Percentiles rank a stretch among this genome's conserved stretches.
Evolutionary conservation across 2,113 vertebrate species (phyloP).

Genomic region (Buteo buteo): DNA sequence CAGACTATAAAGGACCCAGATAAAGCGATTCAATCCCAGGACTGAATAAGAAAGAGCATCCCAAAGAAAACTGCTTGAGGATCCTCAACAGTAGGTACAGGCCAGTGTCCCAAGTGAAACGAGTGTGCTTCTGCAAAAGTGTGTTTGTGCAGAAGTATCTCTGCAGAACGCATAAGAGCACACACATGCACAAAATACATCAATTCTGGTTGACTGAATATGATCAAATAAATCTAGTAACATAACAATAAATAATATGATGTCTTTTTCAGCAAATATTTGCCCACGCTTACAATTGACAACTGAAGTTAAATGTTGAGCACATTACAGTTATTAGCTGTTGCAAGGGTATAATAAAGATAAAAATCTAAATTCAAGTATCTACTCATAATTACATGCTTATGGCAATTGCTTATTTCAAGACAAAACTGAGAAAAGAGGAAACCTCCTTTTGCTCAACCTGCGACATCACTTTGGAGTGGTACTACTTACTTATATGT

Average conservation of each 20-base stretch:
- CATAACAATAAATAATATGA: neutral
- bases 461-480: neutral
- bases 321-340: neutral
- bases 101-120: neutral
- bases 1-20: neutral
- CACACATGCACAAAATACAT: neutral
- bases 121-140: rapidly evolving
- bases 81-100: neutral
- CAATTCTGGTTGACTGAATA: neutral
- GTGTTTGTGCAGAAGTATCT: neutral
- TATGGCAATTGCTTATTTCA: neutral
- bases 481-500: conserved; percentile 83
- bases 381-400: neutral
- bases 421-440: neutral
- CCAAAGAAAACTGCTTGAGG: neutral
- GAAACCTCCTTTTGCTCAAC: neutral
- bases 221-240: neutral
- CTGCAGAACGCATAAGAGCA: neutral
- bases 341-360: neutral
- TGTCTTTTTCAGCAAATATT: neutral
- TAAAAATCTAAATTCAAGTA: neutral
- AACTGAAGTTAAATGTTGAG: neutral
- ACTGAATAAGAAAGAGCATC: neutral
- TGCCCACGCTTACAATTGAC: neutral
- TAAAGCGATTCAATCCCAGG: neutral